Base-by-base conservation (phyloP, 2,888 invertebrate genomes). In the Cryptus armator region DNA sequence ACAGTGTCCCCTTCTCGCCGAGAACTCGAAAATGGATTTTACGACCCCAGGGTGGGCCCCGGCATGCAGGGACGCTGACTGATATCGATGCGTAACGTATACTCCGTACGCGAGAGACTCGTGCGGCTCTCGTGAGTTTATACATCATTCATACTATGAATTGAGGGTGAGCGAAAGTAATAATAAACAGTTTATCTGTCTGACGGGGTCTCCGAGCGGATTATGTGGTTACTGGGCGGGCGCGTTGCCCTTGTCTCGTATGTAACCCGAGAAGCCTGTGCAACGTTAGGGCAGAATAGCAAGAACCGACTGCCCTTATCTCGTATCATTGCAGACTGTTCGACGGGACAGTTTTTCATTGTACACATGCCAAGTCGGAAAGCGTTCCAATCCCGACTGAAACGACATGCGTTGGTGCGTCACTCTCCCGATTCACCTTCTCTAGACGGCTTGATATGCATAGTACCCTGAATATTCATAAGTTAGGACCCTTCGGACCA, bases 111-210 rank as follows among this genome's bases (percentile, higher is more conserved):
- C 70, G 16, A 66, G 32, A 37, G 19, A 72, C 44, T 48, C 5
- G 16, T 19, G 56, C 16, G 14, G 19, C 53, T 19, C 56, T 43
- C n/a, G 12, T 56, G 56, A 46, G 81, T 53, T 37, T 44, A 32
- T 59, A 19, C 59, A 66, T 77, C 79, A 68, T 85, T 75, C 14
- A 32, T 56, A 64, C 48, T n/a, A 66, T 71, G 67, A 44, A 9
- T 14, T 53, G 68, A 72, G 53, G 51, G 80, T 83, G 85, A 86
- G 71, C 71, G 87, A 87, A 86, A 89, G 89, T 89, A 91, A 91
- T 91, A 91, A 91, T 90, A 91, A 91, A 91, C 91, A 90, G 90
- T 91, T 91, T 91, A 91, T 91, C 91, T 87, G 87, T 88, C 85
- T 81, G 87, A 81, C 85, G 88, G 78, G 77, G 74, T 87, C 85